Evolutionary conservation across 2,888 invertebrate species (phyloP).

Genomic region (Volucella inanis): DNA sequence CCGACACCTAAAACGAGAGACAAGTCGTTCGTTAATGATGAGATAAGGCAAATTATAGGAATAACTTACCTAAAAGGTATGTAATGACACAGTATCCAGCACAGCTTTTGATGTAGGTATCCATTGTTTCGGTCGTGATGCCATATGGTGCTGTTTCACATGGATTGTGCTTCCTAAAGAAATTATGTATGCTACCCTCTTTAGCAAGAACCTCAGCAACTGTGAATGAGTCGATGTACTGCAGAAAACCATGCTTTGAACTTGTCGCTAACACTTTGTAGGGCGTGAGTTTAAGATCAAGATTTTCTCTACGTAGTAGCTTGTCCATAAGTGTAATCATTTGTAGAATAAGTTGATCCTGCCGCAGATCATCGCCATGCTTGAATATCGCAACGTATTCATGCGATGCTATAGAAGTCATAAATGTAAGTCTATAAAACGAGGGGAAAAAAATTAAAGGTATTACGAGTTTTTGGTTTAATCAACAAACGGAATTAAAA

Average conservation of each 20-base stretch:
- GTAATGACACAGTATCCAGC: constrained; percentile 99
- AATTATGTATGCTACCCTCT: constrained; percentile 96
- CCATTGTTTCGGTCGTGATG: constrained; percentile 97
- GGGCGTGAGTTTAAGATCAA: constrained; percentile 97
- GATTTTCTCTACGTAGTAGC: constrained; percentile 94
- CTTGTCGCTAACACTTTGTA: constrained; percentile 98
- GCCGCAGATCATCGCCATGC: constrained; percentile 97
- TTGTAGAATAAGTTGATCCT: constrained; percentile 98
- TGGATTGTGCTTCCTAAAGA: constrained; percentile 95
- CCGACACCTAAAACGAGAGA: constrained; percentile 90
- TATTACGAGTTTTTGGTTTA: no score
- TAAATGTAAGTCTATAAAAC: constrained; percentile 89
- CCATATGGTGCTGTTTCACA: constrained; percentile 94
- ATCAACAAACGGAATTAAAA: no score
- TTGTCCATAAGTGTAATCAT: constrained; percentile 99
- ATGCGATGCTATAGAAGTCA: constrained; percentile 88
- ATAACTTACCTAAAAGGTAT: constrained; percentile 89
- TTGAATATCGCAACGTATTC: constrained; percentile 98
- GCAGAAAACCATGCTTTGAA: constrained; percentile 97
- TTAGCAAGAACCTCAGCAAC: constrained; percentile 95
- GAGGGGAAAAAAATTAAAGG: neutral
- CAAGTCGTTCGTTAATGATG: neutral
- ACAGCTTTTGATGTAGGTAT: constrained; percentile 97
- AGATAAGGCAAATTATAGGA: neutral
- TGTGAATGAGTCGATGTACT: constrained; percentile 96